Base-by-base conservation (phyloP, 2,113 vertebrate genomes). In the Menura novaehollandiae region DNA sequence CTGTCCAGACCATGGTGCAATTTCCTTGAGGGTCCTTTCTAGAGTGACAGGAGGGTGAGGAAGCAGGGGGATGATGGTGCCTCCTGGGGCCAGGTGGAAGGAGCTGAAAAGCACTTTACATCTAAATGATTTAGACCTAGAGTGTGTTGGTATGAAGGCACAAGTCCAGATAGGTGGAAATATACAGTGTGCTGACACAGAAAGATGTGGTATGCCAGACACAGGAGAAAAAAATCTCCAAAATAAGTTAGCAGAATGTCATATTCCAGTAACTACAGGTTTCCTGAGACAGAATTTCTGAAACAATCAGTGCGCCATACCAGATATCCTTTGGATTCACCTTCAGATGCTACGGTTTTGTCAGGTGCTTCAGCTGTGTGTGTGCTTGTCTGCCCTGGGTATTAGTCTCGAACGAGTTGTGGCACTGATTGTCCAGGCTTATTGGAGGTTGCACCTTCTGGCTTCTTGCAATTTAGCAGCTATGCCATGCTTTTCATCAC, bases 21-120 rank as follows among this genome's bases (percentile, higher is more conserved):
- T 13, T 58, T 78, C 15, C 33, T 26, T 39, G 18, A 32, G 16
- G 20, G 16, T 26, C 6, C 12, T 75, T 78, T 72, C 30, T 26
- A 67, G 26, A 74, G 11, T 69, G 37, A 74, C 10, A 13, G 13
- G 28, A 41, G 8, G 7, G 7, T 52, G 15, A 73, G 24, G 53
- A 71, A 21, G 0, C 1, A 2, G 22, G 4, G 80, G 11, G 10
- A n/a, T 23, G 37, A 9, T 16, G 13, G 18, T 59, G 33, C 13
- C 8, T 69, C 2, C 26, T 60, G 7, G 17, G 19, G 10, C 20
- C 19, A n/a, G 16, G 14, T 37, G 3, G 13, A 46, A 71, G 20
- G 5, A n/a, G 6, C 13, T 19, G 41, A 41, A 73, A 52, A 69
- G 3, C 8, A 21, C 17, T 51, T 7, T n/a, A 37, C 19, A 44